phyloP scores from a whole-genome alignment of 2,888 invertebrate species.

The Aporophyla nigra region DNA sequence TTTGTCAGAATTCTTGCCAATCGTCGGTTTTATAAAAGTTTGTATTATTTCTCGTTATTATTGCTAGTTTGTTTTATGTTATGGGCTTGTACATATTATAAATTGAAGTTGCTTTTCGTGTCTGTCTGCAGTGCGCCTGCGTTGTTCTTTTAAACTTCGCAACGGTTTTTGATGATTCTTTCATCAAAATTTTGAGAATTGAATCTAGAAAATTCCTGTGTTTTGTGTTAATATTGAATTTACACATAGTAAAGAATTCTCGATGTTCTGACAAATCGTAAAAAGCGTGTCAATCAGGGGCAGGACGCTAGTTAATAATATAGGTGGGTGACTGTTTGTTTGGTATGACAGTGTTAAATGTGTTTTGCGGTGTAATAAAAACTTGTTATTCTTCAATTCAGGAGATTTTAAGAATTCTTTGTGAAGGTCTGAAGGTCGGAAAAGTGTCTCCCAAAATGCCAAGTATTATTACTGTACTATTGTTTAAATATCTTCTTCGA shows the following conservation, averaged over 20 bases:
- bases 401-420: background rate
- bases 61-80: constrained; percentile 8
- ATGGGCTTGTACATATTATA: background rate
- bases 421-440: no score
- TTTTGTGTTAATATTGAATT: background rate
- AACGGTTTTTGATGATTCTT: no score
- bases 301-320: constrained; percentile 20
- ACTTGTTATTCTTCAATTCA: constrained; percentile 16
- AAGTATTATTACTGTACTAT: background rate
- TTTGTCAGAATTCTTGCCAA: constrained; percentile 59
- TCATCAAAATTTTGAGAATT: background rate
- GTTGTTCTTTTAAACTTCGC: no score
- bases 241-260: background rate
- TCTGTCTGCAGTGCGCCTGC: background rate
- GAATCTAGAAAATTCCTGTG: background rate
- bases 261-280: background rate
- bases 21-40: constrained; percentile 58
- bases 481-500: background rate
- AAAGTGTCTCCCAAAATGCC: background rate
- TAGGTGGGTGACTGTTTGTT: constrained; percentile 16
- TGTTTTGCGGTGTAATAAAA: constrained; percentile 21
- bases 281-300: background rate
- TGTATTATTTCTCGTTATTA: constrained; percentile 36
- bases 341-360: constrained; percentile 16
- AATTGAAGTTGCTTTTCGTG: background rate